Conservation (phyloP, 1,140 invertebrate species). For the Cecropterus lyciades region DNA sequence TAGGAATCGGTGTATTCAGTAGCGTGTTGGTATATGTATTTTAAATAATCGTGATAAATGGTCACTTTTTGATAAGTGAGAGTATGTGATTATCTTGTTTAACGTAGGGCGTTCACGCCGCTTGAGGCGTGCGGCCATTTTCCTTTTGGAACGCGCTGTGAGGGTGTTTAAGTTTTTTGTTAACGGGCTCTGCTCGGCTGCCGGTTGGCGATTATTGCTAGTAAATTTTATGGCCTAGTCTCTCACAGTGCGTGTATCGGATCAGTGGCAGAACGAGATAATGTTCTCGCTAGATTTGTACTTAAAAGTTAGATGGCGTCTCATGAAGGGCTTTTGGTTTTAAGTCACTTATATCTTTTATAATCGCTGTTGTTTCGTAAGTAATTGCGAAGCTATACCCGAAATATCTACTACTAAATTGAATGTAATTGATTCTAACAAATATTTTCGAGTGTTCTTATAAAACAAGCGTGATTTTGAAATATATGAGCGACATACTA, state of each 20-base stretch:
- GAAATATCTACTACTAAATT: constrained; percentile 2
- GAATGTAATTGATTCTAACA: neutral
- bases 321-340: constrained; percentile 6
- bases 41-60: constrained; percentile 67
- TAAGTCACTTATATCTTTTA: constrained; percentile 20
- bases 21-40: constrained; percentile 76
- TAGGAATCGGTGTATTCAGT: constrained; percentile 77
- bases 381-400: neutral
- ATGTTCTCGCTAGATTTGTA: constrained; percentile 28
- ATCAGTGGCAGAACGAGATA: constrained; percentile 5
- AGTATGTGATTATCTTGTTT: constrained; percentile 66
- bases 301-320: constrained; percentile 19
- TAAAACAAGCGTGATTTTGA: constrained; percentile 4
- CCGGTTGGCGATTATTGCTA: constrained; percentile 31
- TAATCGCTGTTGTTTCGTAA: constrained; percentile 10
- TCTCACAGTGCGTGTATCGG: constrained; percentile 16
- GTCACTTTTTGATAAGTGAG: constrained; percentile 65
- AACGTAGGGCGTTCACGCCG: constrained; percentile 62
- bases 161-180: constrained; percentile 15
- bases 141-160: constrained; percentile 38
- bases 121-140: constrained; percentile 76
- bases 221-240: constrained; percentile 34
- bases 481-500: constrained; percentile 4
- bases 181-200: constrained; percentile 1
- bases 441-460: neutral